Evolutionary conservation across 2,113 vertebrate species (phyloP).

Genomic region (Catharus bicknelli): DNA sequence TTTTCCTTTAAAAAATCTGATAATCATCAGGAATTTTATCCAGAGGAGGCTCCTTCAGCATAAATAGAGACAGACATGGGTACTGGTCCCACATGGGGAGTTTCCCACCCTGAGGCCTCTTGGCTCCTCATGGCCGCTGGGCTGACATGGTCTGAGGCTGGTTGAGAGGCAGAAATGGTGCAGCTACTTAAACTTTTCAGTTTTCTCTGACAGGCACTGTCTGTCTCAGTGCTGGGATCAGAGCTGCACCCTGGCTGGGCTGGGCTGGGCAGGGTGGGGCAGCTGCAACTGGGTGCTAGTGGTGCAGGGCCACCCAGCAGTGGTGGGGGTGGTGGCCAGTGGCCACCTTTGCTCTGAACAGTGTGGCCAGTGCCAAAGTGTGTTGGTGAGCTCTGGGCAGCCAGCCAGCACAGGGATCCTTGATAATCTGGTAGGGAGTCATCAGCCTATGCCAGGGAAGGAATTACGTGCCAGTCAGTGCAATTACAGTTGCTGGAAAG

Average conservation of each 20-base stretch:
- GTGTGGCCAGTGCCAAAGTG: background rate
- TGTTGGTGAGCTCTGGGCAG: background rate
- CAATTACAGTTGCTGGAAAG: background rate
- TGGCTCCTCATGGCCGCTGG: background rate
- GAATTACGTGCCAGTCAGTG: background rate
- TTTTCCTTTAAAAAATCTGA: background rate
- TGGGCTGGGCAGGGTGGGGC: background rate
- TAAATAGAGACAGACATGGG: background rate
- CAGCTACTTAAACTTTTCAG: background rate
- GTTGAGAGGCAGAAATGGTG: background rate
- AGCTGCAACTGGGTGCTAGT: background rate
- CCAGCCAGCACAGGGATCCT: background rate
- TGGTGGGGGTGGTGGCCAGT: background rate
- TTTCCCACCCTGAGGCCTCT: background rate
- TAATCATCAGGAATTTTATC: background rate
- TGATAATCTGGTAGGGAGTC: background rate
- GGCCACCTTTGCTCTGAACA: background rate
- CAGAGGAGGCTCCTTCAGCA: accelerated
- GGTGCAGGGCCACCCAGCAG: background rate
- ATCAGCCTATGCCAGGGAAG: accelerated
- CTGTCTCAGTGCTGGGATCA: accelerated
- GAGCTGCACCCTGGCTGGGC: background rate
- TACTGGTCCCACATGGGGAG: accelerated
- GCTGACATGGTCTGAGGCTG: background rate
- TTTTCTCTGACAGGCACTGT: accelerated